Conservation (phyloP, 2,113 vertebrate genomes). For the Chamaea fasciata region DNA sequence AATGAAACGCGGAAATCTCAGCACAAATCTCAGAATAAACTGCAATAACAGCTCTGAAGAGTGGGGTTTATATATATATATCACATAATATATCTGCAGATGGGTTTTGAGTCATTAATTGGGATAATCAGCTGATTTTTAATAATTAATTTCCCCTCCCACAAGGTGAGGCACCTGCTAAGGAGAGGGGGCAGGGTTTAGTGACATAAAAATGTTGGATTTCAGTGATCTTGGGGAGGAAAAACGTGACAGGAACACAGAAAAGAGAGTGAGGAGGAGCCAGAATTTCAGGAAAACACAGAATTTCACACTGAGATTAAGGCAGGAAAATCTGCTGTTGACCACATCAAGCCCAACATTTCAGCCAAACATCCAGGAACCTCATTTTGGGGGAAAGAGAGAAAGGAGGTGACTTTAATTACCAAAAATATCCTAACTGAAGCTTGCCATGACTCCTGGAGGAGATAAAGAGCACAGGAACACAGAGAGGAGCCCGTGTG, state of each 20-base stretch:
- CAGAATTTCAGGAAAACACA: background rate
- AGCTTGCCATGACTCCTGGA: background rate
- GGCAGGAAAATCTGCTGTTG: background rate
- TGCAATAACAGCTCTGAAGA: background rate
- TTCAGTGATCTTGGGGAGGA: background rate
- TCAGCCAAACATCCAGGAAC: background rate
- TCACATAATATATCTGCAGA: background rate
- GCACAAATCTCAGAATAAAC: background rate
- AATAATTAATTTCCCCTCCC: background rate
- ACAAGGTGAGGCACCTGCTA: background rate
- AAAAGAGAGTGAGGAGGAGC: background rate
- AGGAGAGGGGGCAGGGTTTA: background rate
- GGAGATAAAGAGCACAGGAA: background rate
- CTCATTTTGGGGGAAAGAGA: background rate
- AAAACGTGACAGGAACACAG: background rate
- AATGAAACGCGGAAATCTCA: background rate
- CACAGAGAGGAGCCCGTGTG: too few relatives aligned
- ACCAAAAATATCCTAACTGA: background rate
- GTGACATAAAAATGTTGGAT: background rate
- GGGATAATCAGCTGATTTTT: background rate
- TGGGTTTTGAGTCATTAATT: background rate
- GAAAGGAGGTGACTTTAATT: background rate
- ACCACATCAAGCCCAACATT: background rate
- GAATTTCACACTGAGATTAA: background rate
- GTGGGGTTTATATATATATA: accelerated